These are phyloP conservation scores for Cosmorhoe ocellata DNA, from an alignment of 2,888 invertebrate species.

Conservation along the genomic window DNA sequence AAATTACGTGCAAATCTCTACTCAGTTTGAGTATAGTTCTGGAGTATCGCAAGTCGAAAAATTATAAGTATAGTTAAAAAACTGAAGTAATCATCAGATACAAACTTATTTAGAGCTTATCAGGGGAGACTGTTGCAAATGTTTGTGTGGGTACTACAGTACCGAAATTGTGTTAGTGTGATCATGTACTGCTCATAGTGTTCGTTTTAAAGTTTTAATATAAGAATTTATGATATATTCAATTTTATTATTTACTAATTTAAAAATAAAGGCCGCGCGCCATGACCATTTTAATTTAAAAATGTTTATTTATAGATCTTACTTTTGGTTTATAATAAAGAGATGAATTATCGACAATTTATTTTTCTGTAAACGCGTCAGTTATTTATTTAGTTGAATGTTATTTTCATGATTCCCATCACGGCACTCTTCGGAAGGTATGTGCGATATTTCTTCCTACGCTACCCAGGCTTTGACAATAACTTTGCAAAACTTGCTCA, in stretches of 20 bases:
- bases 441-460: too few relatives aligned
- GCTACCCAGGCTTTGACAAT: too few relatives aligned
- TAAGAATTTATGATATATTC: conserved; percentile 31
- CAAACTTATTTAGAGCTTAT: conserved; percentile 19
- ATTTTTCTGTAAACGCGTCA: neutral
- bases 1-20: too few relatives aligned
- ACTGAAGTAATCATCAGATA: too few relatives aligned
- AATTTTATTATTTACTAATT: conserved; percentile 27
- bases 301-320: conserved; percentile 45
- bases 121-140: conserved; percentile 12
- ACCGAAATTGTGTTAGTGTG: conserved; percentile 12
- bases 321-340: conserved; percentile 58
- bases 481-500: too few relatives aligned
- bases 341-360: conserved; percentile 45
- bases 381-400: too few relatives aligned
- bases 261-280: conserved; percentile 14
- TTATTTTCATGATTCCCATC: too few relatives aligned
- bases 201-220: conserved; percentile 24
- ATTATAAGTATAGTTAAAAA: too few relatives aligned
- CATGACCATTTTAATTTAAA: conserved; percentile 32
- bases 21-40: too few relatives aligned
- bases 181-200: conserved; percentile 24
- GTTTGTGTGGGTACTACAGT: conserved; percentile 3
- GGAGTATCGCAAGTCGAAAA: too few relatives aligned
- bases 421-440: too few relatives aligned